Conservation (phyloP, 2,888 invertebrate genomes). For the Pachycephus smyrnensis region DNA sequence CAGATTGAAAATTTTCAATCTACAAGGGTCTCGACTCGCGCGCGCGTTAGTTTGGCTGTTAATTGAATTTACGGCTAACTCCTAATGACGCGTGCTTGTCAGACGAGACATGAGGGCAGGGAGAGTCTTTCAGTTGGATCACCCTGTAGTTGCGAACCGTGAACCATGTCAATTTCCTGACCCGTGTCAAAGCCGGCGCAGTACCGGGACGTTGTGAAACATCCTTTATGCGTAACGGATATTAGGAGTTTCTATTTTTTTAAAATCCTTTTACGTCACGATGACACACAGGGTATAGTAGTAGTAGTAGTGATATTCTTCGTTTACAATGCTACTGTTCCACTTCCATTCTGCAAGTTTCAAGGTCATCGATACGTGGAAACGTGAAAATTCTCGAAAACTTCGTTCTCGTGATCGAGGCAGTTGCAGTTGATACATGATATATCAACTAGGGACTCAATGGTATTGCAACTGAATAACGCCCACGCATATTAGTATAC, state of each 20-base stretch:
- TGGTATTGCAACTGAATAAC: background rate
- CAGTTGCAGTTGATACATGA: background rate
- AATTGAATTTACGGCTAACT: background rate
- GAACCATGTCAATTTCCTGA: conserved; percentile 7
- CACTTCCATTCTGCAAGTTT: background rate
- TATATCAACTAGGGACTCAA: background rate
- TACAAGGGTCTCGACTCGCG: background rate
- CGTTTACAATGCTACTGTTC: background rate
- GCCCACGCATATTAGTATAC: background rate
- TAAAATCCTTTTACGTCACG: background rate
- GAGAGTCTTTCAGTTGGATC: background rate
- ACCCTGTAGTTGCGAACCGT: background rate
- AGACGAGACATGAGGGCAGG: background rate
- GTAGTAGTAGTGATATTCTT: background rate
- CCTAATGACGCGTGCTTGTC: background rate
- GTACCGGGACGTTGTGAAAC: background rate
- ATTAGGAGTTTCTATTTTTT: background rate
- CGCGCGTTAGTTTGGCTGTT: background rate
- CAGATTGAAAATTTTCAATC: background rate
- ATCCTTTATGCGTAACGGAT: background rate
- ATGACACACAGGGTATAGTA: background rate
- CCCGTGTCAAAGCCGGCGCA: background rate
- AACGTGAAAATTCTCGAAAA: background rate
- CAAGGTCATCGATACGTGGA: background rate
- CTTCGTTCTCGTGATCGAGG: background rate